These are phyloP conservation scores for Fukomys damarensis DNA, from an alignment of 2,113 vertebrate genomes.

Conservation along the genomic window DNA sequence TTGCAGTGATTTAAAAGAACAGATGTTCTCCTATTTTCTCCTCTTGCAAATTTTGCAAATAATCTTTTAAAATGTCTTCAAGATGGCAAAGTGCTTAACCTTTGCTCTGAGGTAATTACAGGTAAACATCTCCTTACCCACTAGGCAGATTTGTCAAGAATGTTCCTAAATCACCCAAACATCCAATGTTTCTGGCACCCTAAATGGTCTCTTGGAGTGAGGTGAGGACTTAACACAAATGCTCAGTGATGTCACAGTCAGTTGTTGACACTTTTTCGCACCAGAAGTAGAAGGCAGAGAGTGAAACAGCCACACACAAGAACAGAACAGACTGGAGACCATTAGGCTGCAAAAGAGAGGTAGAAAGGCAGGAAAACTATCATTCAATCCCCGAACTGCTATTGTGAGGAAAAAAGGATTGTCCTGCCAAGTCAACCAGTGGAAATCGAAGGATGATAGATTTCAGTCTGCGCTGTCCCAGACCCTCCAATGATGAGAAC, in stretches of 20 bases:
- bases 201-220: background rate
- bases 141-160: conserved; percentile 39
- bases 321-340: background rate
- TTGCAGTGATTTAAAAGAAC: conserved; percentile 73
- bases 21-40: conserved; percentile 71
- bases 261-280: background rate
- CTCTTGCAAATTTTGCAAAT: conserved; percentile 69
- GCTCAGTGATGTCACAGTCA: background rate
- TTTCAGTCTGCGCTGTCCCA: background rate
- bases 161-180: conserved; percentile 47
- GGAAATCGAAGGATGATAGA: background rate
- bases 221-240: background rate
- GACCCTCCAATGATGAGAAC: accelerated
- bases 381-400: background rate
- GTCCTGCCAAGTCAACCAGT: background rate
- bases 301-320: background rate
- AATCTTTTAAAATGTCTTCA: conserved; percentile 67
- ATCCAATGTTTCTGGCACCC: background rate
- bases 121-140: conserved; percentile 56
- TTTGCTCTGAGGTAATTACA: conserved; percentile 76
- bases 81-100: conserved; percentile 73
- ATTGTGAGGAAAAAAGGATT: background rate
- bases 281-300: background rate
- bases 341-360: background rate
- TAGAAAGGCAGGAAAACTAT: background rate